These are phyloP conservation scores for Wasmannia auropunctata DNA, from an alignment of 1,140 invertebrate genomes.

Conservation along the genomic window DNA sequence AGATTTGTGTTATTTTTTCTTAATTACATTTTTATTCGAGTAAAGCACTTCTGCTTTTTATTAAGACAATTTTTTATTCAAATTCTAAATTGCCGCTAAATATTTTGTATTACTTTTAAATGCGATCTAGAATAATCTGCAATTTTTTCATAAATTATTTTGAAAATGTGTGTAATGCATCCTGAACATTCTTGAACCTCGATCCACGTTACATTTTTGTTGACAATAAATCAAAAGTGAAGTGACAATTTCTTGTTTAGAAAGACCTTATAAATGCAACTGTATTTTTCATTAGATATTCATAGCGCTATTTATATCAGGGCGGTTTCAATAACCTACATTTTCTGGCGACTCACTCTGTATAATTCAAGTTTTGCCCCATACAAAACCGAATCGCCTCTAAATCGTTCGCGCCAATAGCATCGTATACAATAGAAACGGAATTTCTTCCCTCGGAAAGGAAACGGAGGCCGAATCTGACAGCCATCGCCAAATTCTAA, in stretches of 20 bases:
- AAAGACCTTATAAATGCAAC: neutral
- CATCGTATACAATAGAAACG: conserved; percentile 12
- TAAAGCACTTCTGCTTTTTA: too few relatives aligned
- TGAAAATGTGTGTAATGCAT: neutral
- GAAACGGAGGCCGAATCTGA: neutral
- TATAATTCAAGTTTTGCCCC: conserved; percentile 39
- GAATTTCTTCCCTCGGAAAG: conserved; percentile 18
- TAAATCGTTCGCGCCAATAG: conserved; percentile 6
- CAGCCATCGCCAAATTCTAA: conserved; percentile 20
- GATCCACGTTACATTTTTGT: neutral
- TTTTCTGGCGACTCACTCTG: conserved; percentile 24
- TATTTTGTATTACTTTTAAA: too few relatives aligned
- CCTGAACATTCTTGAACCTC: neutral
- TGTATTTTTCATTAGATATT: conserved; percentile 2
- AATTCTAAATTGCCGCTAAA: too few relatives aligned
- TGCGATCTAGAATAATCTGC: too few relatives aligned
- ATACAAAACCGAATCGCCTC: conserved; percentile 17
- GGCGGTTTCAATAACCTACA: conserved; percentile 40
- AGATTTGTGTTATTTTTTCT: too few relatives aligned
- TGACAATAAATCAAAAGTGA: neutral
- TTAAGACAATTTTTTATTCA: too few relatives aligned
- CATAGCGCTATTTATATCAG: neutral
- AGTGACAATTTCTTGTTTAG: neutral
- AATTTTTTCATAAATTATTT: too few relatives aligned
- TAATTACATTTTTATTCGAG: too few relatives aligned